A percentile compares a stretch with the other conserved stretches of the same genome.
Conservation (phyloP, 2,797 vertebrate genomes). For the Tragopan temminckii region DNA sequence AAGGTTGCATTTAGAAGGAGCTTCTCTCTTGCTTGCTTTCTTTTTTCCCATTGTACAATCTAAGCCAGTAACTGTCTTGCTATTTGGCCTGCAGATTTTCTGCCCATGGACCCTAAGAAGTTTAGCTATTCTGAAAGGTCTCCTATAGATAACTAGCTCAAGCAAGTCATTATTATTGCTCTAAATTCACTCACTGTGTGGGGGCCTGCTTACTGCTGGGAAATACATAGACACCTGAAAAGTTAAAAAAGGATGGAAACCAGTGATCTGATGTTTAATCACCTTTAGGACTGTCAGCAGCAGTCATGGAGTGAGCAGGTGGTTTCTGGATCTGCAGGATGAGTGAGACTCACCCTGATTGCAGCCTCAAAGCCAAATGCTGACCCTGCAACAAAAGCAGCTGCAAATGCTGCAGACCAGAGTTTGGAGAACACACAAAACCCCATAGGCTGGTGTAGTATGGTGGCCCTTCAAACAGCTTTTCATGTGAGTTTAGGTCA, state of each 20-base stretch:
- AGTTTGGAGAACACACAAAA: background rate
- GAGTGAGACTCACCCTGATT: background rate
- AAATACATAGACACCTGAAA: background rate
- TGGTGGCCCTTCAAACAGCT: background rate
- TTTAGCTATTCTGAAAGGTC: background rate
- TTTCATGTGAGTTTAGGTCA: background rate
- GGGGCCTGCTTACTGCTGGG: background rate
- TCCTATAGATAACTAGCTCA: background rate
- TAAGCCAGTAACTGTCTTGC: background rate
- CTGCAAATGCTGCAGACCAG: background rate
- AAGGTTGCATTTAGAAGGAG: conserved; percentile 14
- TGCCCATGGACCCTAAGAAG: background rate
- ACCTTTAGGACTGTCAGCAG: background rate
- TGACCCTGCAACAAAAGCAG: background rate
- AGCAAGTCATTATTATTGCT: background rate
- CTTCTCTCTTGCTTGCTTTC: background rate
- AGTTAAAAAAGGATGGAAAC: background rate
- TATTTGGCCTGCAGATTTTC: background rate
- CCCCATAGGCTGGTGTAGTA: no score
- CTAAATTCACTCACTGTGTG: background rate
- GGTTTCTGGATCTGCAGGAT: background rate
- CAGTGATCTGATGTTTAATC: fast-evolving
- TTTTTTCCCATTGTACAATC: fast-evolving
- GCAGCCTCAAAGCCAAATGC: background rate
- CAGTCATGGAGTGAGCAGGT: fast-evolving